Percentiles rank a stretch among this genome's conserved stretches.
phyloP scores from a whole-genome alignment of 2,113 vertebrate genomes.

The Felis catus region F.catus_Fca126_mat1.0 CM031424.1:13813001-13813500 shows the following conservation, averaged over 20 bases:
- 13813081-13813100: background rate
- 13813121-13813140: background rate
- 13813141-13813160: background rate
- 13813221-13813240: background rate
- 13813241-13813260: background rate
- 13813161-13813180: background rate
- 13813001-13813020: conserved; percentile 8
- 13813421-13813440: background rate
- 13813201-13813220: background rate
- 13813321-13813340: background rate
- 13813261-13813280: background rate
- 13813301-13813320: background rate
- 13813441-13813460: background rate
- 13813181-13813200: background rate
- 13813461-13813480: background rate
- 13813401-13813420: background rate
- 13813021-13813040: background rate
- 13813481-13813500: background rate
- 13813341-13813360: background rate
- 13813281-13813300: background rate
- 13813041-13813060: background rate
- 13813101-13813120: background rate
- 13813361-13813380: background rate
- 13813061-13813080: background rate
- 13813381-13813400: background rate